phyloP scores from a whole-genome alignment of 2,113 vertebrate species.

The Hiodon tergisus region DNA sequence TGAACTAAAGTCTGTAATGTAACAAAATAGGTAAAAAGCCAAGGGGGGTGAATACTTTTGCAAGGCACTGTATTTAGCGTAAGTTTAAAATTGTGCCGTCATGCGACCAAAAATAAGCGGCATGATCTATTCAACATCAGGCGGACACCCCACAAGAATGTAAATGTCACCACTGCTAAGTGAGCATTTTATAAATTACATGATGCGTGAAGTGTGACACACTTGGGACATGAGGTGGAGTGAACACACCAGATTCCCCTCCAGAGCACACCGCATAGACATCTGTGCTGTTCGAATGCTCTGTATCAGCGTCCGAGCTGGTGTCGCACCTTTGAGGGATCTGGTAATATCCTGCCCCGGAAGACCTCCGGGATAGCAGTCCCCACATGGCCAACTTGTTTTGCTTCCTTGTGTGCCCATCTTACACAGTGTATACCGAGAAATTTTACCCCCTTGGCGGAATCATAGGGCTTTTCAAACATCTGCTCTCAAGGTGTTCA shows the following conservation, averaged over 20 bases:
- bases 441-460: not conserved
- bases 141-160: not conserved
- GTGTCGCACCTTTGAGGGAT: too few species aligned
- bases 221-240: not conserved
- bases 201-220: not conserved
- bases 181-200: not conserved
- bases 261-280: not conserved
- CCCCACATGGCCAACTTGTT: not conserved
- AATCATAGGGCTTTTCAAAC: not conserved
- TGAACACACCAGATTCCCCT: not conserved
- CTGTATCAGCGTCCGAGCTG: too few species aligned
- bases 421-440: not conserved
- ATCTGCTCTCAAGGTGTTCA: constrained; percentile 10
- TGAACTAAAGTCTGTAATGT: too few species aligned
- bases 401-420: not conserved
- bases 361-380: not conserved
- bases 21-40: too few species aligned
- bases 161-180: not conserved
- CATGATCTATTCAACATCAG: not conserved
- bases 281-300: too few species aligned
- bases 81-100: not conserved
- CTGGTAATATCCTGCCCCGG: too few species aligned
- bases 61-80: too few species aligned
- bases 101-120: constrained; percentile 7
- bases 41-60: too few species aligned